Conservation (phyloP, 2,113 vertebrate genomes). For the Carassius gibelio region DNA sequence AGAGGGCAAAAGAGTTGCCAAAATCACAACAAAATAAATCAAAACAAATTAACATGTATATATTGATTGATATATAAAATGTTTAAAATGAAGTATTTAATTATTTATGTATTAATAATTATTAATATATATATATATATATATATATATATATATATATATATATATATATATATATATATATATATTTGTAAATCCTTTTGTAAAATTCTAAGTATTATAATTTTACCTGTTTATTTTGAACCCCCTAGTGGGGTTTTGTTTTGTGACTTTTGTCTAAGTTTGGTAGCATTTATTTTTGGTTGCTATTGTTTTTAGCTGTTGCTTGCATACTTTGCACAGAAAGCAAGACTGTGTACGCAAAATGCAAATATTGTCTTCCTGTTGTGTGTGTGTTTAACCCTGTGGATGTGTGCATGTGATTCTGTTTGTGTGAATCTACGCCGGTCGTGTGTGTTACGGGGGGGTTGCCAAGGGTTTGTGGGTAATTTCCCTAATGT, state of each 20-base stretch:
- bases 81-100: too few species aligned
- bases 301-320: conserved; percentile 46
- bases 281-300: neutral
- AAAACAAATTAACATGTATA: neutral
- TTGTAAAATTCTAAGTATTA: too few species aligned
- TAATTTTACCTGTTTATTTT: too few species aligned
- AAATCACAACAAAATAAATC: neutral
- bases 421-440: neutral
- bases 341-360: conserved; percentile 22
- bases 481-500: conserved; percentile 57
- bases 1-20: neutral
- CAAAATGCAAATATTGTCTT: conserved; percentile 38
- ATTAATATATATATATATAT: too few species aligned
- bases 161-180: too few species aligned
- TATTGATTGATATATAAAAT: too few species aligned
- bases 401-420: neutral
- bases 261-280: neutral
- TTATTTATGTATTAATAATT: too few species aligned
- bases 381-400: conserved; percentile 20
- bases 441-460: conserved; percentile 41
- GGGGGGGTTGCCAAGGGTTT: conserved; percentile 24
- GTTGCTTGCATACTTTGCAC: conserved; percentile 46
- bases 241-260: neutral
- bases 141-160: too few species aligned
- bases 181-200: too few species aligned